Evolutionary conservation across 2,113 vertebrate species (phyloP).

Genomic region (Scomber colias): DNA sequence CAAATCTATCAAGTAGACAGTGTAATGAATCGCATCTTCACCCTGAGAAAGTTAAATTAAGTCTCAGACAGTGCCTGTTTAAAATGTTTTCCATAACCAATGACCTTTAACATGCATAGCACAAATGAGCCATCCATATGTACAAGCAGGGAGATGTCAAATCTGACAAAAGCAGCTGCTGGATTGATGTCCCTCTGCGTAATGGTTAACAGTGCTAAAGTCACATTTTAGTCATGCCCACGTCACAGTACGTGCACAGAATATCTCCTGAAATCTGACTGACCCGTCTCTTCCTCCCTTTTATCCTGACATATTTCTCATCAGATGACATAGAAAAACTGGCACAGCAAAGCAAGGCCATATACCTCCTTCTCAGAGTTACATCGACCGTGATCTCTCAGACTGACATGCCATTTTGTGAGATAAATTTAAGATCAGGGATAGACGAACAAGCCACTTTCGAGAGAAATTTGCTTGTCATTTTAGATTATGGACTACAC

Average conservation of each 20-base stretch:
- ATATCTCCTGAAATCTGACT: not conserved
- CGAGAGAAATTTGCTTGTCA: not conserved
- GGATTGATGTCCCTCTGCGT: not conserved
- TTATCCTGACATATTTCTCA: not conserved
- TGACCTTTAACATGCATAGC: slow-evolving; percentile 29
- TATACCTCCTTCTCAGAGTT: not conserved
- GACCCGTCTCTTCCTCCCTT: not conserved
- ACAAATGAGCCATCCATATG: slow-evolving; percentile 11
- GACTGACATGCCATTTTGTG: not conserved
- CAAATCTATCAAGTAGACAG: not conserved
- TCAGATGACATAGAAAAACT: not conserved
- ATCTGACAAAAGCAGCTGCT: slow-evolving; percentile 8
- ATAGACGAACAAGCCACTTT: not conserved
- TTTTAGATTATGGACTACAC: not conserved
- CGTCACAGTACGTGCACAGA: not conserved
- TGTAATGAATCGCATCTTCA: not conserved
- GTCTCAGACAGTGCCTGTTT: slow-evolving; percentile 25
- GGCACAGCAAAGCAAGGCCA: not conserved
- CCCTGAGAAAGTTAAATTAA: not conserved
- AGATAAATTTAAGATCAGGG: not conserved
- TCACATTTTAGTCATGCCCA: not conserved
- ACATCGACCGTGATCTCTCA: slow-evolving; percentile 3
- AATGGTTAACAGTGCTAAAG: not conserved
- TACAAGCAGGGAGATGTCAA: slow-evolving; percentile 23
- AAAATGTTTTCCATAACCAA: slow-evolving; percentile 49